Evolutionary conservation across 1,140 invertebrate species (phyloP), one percentile per base, ranked within the genome.

Genomic region (Leptoteleia sp.): DNA sequence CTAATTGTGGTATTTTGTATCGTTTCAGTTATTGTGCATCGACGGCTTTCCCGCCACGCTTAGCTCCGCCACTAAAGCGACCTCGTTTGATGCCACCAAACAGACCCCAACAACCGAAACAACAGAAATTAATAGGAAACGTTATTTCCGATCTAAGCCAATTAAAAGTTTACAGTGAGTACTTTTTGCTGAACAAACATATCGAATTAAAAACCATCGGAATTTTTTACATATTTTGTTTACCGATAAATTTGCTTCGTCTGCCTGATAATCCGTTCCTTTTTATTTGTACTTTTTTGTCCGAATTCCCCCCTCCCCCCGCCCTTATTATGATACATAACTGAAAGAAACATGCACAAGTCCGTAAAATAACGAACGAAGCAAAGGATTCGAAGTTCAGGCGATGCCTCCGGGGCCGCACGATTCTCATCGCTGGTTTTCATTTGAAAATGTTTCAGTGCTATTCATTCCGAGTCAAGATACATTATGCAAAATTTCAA

Each of bases 101-200:
- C 62, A 87, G 83, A 61, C 84, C 85, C 43, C 88, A 89, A 13
- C 89, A 90, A 57, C 87, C 89, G 7, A 90, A 90, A 47, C 88
- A 89, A 22, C 84, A 86, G 31, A 85, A 87, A 54, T 75, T 83
- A 72, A 81, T 82, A 79, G 43, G 72, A 70, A 73, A 82, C 83
- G 65, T 83, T 81, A 80, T 84, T 45, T 85, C 85, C 38, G 85
- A 87, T 57, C 80, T 91, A 55, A 87, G 87, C 71, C 90, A 91
- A 81, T 89, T 92, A 84, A 92, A 93, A 91, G 91, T 92, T 82
- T 93, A 93, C 88, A 93, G 92, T 93, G 87, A 92, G 92, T 92
- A 83, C 80, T 50, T 57, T 62, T 82, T 61, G 37, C 55, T 57
- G 61, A 72, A 71, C 62, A 67, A 59, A 59, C 42, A 52, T 17